phyloP scores from a whole-genome alignment of 2,888 invertebrate species.

The Stegana nigrithorax region DNA sequence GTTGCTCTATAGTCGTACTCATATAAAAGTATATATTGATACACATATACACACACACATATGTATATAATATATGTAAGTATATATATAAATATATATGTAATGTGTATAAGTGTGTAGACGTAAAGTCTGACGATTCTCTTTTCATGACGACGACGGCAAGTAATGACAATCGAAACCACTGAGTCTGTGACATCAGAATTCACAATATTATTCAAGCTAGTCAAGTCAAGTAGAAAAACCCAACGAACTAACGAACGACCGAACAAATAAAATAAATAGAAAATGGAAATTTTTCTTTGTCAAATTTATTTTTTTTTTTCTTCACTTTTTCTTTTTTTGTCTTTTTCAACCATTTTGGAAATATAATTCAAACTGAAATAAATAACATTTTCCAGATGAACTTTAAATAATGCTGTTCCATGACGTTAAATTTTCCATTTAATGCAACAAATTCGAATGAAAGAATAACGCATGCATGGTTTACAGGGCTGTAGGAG shows the following conservation, averaged over 20 bases:
- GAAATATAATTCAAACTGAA: neutral
- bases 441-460: neutral
- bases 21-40: too few species aligned
- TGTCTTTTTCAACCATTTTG: neutral
- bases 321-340: conserved; percentile 4
- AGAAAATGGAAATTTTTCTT: too few species aligned
- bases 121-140: neutral
- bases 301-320: too few species aligned
- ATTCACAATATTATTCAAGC: conserved; percentile 25
- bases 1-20: too few species aligned
- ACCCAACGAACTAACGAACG: neutral
- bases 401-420: neutral
- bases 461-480: too few species aligned
- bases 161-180: conserved; percentile 55
- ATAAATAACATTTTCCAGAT: neutral
- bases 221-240: conserved; percentile 11
- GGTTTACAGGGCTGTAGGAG: too few species aligned
- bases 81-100: too few species aligned
- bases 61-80: too few species aligned
- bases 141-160: conserved; percentile 36
- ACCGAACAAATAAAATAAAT: neutral
- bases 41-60: too few species aligned
- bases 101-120: too few species aligned
- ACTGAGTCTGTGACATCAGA: conserved; percentile 27
- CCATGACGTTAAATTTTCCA: too few species aligned